Base-by-base conservation (phyloP, 2,113 vertebrate genomes). In the Morphnarchus princeps region DNA sequence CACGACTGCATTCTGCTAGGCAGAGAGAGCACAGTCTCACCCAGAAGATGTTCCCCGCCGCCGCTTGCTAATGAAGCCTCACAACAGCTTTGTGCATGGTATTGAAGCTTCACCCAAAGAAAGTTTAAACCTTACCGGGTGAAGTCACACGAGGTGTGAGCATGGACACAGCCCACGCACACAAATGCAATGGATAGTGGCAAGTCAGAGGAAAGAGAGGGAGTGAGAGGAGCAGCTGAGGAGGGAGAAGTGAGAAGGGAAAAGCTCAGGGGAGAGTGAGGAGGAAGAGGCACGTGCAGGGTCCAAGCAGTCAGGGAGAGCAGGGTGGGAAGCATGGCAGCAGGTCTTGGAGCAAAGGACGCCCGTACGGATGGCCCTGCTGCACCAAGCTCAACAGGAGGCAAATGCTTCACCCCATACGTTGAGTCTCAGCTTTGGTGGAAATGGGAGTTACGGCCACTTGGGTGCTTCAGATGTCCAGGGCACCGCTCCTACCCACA, bases 141-240 rank as follows among this genome's bases (percentile, higher is more conserved):
- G 7, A 59, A 40, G 36, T 59, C 72, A 42, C 16, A 20, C 6
- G 4, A 21, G 25, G 38, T 7, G 26, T 36, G 13, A 77, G 62
- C 47, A 4, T 4, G 10, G 69, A 73, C 8, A 16, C 38, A 54
- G 69, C 38, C 57, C 2, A 0, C 10, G 25, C 78, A 36, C 3
- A 1, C 29, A 49, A 40, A 22, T 7, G 15, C 40, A 21, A 47
- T 22, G 0, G 1, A 16, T 16, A 32, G 14, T 13, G 36, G n/a
- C 2, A 13, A 59, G 43, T n/a, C 24, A 31, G 32, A 29, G 72
- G 54, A 50, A 29, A n/a, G 72, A 50, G 29, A 43, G 9, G 9
- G n/a, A 21, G n/a, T 7, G 17, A 66, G 71, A 66, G 14, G n/a
- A 66, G 61, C 26, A 25, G 79, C 42, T 34, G 59, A 38, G 59